These are phyloP conservation scores for Phoeniculus purpureus DNA, from an alignment of 2,797 vertebrate genomes.

Conservation along the genomic window DNA sequence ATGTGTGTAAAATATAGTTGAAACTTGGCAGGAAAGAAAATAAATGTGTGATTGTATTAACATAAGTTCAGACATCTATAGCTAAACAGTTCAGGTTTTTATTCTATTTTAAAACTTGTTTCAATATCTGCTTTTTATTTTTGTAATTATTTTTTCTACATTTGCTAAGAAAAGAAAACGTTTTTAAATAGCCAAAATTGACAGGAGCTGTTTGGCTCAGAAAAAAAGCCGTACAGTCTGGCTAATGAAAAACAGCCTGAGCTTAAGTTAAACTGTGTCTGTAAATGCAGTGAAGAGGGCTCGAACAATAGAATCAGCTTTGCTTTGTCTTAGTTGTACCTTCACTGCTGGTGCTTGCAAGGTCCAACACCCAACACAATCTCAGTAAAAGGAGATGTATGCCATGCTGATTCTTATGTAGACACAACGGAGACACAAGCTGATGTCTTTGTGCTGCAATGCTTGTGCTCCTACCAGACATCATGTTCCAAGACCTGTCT, in stretches of 20 bases:
- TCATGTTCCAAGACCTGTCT: neutral
- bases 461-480: neutral
- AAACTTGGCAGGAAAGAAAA: conserved; percentile 29
- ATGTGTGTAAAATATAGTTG: neutral
- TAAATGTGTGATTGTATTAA: neutral
- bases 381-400: neutral
- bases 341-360: neutral
- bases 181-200: neutral
- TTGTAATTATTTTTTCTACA: neutral
- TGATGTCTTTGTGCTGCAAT: neutral
- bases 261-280: neutral
- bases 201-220: neutral
- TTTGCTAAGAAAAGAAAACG: neutral
- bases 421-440: neutral
- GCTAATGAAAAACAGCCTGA: neutral
- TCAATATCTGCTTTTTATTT: neutral
- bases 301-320: neutral
- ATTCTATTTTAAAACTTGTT: neutral
- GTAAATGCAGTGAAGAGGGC: neutral
- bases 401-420: neutral
- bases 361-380: neutral
- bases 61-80: neutral
- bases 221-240: neutral
- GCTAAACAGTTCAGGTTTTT: conserved; percentile 2
- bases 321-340: neutral